These are phyloP conservation scores for Aplochiton taeniatus DNA, from an alignment of 2,797 vertebrate species.

Conservation along the genomic window DNA sequence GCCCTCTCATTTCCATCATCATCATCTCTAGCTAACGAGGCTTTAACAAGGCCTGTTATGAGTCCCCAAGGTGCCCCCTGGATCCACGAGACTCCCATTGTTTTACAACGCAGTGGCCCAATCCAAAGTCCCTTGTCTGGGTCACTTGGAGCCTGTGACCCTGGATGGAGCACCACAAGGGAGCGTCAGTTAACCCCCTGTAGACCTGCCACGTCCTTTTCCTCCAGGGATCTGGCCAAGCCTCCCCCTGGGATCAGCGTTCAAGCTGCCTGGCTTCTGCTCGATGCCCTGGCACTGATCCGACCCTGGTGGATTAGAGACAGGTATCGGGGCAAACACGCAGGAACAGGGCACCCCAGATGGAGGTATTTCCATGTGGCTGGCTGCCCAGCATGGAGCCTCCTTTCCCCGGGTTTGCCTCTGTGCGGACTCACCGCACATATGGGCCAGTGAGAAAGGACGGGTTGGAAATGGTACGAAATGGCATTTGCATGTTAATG, in stretches of 20 bases:
- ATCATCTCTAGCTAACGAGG: conserved; percentile 2
- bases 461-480: conserved; percentile 72
- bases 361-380: conserved; percentile 77
- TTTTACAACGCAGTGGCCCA: conserved; percentile 17
- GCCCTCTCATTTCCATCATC: conserved; percentile 1
- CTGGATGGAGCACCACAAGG: conserved; percentile 5
- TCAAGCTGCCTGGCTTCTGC: conserved; percentile 36
- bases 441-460: conserved; percentile 70
- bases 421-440: conserved; percentile 62
- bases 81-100: conserved; percentile 12
- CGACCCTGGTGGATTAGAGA: conserved; percentile 54
- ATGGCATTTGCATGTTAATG: conserved; percentile 77
- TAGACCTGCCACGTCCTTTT: conserved; percentile 37
- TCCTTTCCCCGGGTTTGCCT: conserved; percentile 59
- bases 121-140: neutral
- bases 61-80: conserved; percentile 12
- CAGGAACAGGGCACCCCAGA: conserved; percentile 65
- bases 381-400: conserved; percentile 63
- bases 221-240: conserved; percentile 35
- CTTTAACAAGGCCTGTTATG: neutral
- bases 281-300: conserved; percentile 39
- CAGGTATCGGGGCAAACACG: conserved; percentile 36
- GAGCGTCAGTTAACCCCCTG: conserved; percentile 39
- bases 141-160: conserved; percentile 11
- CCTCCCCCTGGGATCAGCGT: conserved; percentile 46